Evolutionary conservation across 2,888 invertebrate species (phyloP).

Genomic region (Cerceris ruficornis): DNA sequence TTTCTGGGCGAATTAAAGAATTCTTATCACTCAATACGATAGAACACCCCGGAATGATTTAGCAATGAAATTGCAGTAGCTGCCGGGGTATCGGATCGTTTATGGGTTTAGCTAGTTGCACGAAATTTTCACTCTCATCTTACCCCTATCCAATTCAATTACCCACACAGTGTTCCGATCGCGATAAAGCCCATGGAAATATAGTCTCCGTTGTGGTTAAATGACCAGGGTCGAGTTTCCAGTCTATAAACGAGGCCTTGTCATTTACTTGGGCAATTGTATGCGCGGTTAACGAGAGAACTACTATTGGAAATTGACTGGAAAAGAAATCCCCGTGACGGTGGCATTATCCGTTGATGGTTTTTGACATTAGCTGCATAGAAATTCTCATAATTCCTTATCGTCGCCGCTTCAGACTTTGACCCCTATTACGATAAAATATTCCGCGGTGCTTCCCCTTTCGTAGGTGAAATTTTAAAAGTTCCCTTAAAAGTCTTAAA

Average conservation of each 20-base stretch:
- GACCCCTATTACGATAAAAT: not conserved
- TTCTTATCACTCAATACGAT: too few species aligned
- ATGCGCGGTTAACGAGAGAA: not conserved
- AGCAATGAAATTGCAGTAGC: too few species aligned
- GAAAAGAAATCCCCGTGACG: too few species aligned
- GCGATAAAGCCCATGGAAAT: slow-evolving; percentile 28
- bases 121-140: slow-evolving; percentile 19
- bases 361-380: too few species aligned
- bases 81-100: too few species aligned
- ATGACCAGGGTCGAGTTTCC: slow-evolving; percentile 38
- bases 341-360: not conserved
- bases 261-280: slow-evolving; percentile 27
- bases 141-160: slow-evolving; percentile 35
- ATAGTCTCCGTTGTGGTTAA: slow-evolving; percentile 26
- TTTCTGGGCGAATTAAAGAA: too few species aligned
- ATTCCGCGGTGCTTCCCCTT: not conserved
- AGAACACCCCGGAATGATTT: too few species aligned
- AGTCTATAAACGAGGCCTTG: slow-evolving; percentile 8
- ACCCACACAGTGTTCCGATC: slow-evolving; percentile 28
- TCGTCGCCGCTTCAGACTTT: not conserved
- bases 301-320: not conserved
- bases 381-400: too few species aligned
- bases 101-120: not conserved
- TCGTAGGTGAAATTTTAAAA: slow-evolving; percentile 1
- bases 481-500: not conserved